These are phyloP conservation scores for Poliocrania exsul DNA, from an alignment of 2,797 vertebrate genomes.

Conservation along the genomic window DNA sequence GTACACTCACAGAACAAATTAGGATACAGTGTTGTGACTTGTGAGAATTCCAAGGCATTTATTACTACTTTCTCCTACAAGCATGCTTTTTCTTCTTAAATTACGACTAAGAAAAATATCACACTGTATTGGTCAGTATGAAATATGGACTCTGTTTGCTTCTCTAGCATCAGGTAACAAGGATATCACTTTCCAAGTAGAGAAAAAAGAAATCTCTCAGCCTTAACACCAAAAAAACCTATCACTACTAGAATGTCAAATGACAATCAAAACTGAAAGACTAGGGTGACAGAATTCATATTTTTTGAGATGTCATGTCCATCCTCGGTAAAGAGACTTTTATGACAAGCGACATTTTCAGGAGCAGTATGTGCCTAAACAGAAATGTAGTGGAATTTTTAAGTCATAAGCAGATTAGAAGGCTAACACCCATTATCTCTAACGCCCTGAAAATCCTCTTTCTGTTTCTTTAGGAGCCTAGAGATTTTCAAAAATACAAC, in stretches of 20 bases:
- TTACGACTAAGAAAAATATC: background rate
- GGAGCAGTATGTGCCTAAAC: background rate
- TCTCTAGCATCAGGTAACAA: background rate
- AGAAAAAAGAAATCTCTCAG: background rate
- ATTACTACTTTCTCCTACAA: background rate
- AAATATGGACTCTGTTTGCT: background rate
- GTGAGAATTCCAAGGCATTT: background rate
- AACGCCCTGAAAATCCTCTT: background rate
- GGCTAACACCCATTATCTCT: background rate
- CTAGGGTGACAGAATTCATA: background rate
- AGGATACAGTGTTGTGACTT: background rate
- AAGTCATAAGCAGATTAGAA: conserved; percentile 18
- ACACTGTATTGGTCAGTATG: background rate
- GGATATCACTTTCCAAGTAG: background rate
- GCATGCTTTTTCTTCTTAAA: background rate
- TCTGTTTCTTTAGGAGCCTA: background rate
- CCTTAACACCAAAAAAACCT: background rate
- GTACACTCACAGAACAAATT: background rate
- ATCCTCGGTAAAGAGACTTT: background rate
- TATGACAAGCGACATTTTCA: background rate
- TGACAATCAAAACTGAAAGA: background rate
- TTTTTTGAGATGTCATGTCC: background rate
- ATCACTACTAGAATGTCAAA: background rate
- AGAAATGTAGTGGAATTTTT: background rate
- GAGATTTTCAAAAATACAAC: background rate